These are phyloP conservation scores for Physella acuta DNA, from an alignment of 1,140 invertebrate species.

Conservation along the genomic window DNA sequence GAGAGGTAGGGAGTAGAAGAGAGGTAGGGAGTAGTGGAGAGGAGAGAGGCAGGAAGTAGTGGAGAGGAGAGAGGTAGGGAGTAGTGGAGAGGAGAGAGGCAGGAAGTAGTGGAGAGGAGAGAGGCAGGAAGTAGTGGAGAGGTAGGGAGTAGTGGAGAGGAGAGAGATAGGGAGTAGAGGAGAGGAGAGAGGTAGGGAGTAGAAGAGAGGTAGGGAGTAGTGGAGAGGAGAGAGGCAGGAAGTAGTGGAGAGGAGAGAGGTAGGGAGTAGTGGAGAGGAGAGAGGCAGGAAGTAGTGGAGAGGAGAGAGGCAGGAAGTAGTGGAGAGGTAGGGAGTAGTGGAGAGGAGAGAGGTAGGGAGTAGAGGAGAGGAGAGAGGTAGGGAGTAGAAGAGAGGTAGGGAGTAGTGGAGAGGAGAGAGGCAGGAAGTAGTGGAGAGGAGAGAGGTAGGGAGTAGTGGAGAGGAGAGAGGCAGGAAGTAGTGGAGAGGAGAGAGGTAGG, in stretches of 20 bases:
- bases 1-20: background rate
- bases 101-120: constrained; percentile 2
- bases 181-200: constrained; percentile 6
- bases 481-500: too few species aligned
- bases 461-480: too few species aligned
- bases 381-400: too few species aligned
- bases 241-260: constrained; percentile 14
- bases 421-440: too few species aligned
- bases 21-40: background rate
- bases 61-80: background rate
- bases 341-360: too few species aligned
- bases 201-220: background rate
- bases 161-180: constrained; percentile 1
- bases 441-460: too few species aligned
- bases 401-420: too few species aligned
- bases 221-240: background rate
- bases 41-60: background rate
- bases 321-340: too few species aligned
- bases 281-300: background rate
- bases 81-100: background rate
- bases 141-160: constrained; percentile 1
- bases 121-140: constrained; percentile 9
- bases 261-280: background rate
- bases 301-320: too few species aligned
- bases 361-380: too few species aligned